Conservation (phyloP, 2,797 vertebrate species). For the Strix occidentalis region DNA sequence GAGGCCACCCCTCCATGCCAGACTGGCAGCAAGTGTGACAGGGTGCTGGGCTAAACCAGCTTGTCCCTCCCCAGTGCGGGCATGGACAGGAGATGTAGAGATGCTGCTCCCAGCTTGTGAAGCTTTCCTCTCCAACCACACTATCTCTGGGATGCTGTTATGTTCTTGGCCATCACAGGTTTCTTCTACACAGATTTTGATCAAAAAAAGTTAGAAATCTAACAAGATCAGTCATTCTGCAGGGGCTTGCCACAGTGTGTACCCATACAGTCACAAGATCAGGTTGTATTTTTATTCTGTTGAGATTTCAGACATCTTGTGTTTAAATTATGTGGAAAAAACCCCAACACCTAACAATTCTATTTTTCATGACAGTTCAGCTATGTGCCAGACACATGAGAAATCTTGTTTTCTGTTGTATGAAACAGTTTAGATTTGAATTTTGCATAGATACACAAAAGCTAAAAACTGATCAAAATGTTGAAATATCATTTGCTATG, state of each 20-base stretch:
- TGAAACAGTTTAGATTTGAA: not conserved
- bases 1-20: not conserved
- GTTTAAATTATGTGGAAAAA: not conserved
- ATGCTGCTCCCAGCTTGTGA: not conserved
- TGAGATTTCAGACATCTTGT: not conserved
- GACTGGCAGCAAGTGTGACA: not conserved
- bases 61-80: not conserved
- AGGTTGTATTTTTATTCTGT: not conserved
- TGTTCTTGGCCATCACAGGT: not conserved
- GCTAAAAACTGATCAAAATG: not conserved
- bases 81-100: not conserved
- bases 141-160: not conserved
- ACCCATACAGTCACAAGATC: not conserved
- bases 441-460: not conserved
- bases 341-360: accelerated
- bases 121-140: not conserved
- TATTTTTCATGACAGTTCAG: not conserved
- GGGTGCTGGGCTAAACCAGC: not conserved
- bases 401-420: not conserved
- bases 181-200: not conserved
- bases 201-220: not conserved
- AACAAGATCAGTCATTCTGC: not conserved
- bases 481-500: not conserved
- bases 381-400: not conserved
- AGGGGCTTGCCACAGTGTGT: not conserved